Conservation (phyloP, 2,797 vertebrate genomes). For the Lateolabrax maculatus region DNA sequence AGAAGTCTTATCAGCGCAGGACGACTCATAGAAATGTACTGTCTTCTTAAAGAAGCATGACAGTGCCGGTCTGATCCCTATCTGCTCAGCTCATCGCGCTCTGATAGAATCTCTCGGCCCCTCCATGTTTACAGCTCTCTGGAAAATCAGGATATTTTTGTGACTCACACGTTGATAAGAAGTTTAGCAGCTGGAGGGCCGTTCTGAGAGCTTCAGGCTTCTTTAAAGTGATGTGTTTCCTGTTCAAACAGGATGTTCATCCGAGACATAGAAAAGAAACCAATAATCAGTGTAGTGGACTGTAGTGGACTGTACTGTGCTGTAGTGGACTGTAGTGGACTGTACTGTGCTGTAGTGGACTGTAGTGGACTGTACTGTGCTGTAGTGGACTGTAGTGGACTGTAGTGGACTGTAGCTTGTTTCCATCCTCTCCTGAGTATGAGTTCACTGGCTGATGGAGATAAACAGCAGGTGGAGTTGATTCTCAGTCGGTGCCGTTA, state of each 20-base stretch:
- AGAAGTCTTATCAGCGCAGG: conserved; percentile 84
- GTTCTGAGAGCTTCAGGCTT: not conserved
- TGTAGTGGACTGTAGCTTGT: no score
- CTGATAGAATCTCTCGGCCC: conserved; percentile 42
- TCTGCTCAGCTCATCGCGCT: conserved; percentile 19
- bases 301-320: no score
- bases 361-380: no score
- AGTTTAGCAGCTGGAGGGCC: not conserved
- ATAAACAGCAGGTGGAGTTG: no score
- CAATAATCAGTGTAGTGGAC: not conserved
- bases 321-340: no score
- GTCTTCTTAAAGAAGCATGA: conserved; percentile 84
- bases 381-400: no score
- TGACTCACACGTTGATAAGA: conserved; percentile 52
- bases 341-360: no score
- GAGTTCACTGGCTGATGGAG: no score
- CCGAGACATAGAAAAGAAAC: not conserved
- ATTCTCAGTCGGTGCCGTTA: no score
- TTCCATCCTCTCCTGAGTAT: no score
- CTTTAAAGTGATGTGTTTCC: not conserved
- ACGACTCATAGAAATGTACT: conserved; percentile 78
- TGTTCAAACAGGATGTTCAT: conserved; percentile 12
- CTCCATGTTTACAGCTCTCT: conserved; percentile 42
- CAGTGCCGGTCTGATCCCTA: conserved; percentile 75
- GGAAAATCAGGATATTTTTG: conserved; percentile 51